Conservation (phyloP, 2,113 vertebrate species). For the Pluvialis apricaria region DNA sequence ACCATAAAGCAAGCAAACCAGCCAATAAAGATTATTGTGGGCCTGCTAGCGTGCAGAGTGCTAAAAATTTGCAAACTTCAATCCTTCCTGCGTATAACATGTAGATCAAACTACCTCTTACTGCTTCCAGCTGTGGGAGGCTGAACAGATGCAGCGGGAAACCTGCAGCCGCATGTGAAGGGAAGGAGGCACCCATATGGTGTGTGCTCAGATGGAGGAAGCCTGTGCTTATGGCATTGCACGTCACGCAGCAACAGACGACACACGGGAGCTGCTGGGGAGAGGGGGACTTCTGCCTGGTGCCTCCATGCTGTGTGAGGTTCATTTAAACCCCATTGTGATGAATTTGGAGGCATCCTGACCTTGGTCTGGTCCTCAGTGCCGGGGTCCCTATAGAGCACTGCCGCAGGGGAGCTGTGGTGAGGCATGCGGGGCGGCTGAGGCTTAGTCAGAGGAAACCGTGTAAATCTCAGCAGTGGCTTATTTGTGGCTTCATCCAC, state of each 20-base stretch:
- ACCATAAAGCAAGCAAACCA: background rate
- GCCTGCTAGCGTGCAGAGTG: background rate
- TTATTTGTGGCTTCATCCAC: background rate
- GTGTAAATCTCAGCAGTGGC: background rate
- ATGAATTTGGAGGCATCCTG: background rate
- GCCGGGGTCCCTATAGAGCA: fast-evolving
- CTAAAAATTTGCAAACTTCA: slow-evolving; percentile 19
- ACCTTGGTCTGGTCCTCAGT: background rate
- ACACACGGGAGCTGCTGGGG: background rate
- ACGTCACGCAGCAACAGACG: too few species aligned
- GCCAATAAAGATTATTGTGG: background rate
- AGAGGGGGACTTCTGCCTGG: background rate
- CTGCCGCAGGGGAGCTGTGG: background rate
- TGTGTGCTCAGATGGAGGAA: background rate
- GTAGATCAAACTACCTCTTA: slow-evolving; percentile 4
- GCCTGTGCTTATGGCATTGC: background rate
- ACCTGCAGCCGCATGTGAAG: background rate
- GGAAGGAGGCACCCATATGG: background rate
- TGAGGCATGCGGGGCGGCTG: fast-evolving
- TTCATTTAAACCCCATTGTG: background rate
- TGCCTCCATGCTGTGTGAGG: background rate
- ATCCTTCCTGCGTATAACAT: background rate
- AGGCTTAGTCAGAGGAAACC: background rate
- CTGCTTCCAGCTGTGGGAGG: slow-evolving; percentile 37
- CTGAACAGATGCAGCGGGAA: background rate